Conservation (phyloP, 2,113 vertebrate species). For the Sakesphorus luctuosus region DNA sequence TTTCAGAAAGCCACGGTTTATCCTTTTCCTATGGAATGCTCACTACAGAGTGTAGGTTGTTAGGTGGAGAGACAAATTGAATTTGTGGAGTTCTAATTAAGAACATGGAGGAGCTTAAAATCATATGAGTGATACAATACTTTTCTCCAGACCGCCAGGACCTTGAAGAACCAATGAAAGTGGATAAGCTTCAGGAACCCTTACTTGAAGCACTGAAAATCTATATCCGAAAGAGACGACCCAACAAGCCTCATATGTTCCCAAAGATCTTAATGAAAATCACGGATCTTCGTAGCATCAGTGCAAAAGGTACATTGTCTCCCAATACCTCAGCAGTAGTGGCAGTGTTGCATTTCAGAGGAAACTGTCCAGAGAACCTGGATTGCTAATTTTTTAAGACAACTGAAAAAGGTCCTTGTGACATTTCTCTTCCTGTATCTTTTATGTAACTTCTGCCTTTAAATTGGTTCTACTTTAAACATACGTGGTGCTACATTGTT, state of each 20-base stretch:
- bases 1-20: background rate
- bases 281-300: conserved; percentile 95
- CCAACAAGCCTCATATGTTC: conserved; percentile 95
- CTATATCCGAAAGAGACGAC: conserved; percentile 91
- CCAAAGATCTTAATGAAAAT: conserved; percentile 99
- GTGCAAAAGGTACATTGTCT: conserved; percentile 86
- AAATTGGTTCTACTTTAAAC: background rate
- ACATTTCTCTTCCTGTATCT: background rate
- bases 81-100: background rate
- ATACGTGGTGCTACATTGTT: background rate
- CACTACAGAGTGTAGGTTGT: background rate
- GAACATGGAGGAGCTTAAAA: background rate
- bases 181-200: conserved; percentile 94
- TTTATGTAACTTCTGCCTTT: background rate
- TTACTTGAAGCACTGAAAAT: conserved; percentile 95
- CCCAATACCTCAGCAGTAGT: background rate
- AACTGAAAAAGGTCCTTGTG: background rate
- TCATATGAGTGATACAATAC: background rate
- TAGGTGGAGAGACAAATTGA: background rate
- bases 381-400: background rate
- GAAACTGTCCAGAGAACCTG: background rate
- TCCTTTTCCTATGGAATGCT: background rate
- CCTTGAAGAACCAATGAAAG: conserved; percentile 92
- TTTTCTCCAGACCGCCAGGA: conserved; percentile 89
- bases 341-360: background rate